These are phyloP conservation scores for Xestia sexstrigata DNA, from an alignment of 2,888 invertebrate genomes.

Conservation along the genomic window DNA sequence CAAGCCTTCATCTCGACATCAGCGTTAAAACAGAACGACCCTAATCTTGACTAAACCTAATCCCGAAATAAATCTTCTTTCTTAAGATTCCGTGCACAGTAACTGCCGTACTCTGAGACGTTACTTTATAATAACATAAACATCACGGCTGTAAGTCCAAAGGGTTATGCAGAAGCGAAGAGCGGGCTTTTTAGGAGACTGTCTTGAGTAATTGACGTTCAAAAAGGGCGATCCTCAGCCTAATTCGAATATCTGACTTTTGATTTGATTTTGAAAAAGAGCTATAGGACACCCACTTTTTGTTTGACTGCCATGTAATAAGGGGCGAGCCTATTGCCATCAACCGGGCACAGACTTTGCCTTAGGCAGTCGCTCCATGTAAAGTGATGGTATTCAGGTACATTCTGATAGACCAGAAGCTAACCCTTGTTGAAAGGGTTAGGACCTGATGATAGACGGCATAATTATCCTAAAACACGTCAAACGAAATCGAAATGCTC, in stretches of 20 bases:
- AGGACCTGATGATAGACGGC: background rate
- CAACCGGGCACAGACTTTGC: background rate
- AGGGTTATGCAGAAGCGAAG: background rate
- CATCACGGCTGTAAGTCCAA: background rate
- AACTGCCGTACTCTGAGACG: background rate
- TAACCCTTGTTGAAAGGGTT: background rate
- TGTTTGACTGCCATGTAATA: background rate
- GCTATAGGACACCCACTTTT: background rate
- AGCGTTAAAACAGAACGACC: slow-evolving; percentile 38
- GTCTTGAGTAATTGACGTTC: background rate
- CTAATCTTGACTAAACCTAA: slow-evolving; percentile 52
- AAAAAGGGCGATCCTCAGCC: background rate
- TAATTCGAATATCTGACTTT: background rate
- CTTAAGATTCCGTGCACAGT: slow-evolving; percentile 36
- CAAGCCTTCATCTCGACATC: slow-evolving; percentile 18
- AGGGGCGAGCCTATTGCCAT: background rate
- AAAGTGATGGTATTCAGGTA: background rate
- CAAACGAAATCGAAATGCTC: background rate
- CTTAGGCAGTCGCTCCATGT: background rate
- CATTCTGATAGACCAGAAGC: background rate
- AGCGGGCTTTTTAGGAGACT: background rate
- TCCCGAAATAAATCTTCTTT: slow-evolving; percentile 62
- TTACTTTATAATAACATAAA: background rate
- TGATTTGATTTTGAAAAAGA: background rate
- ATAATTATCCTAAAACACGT: no score